Base-by-base conservation (phyloP, 2,888 invertebrate genomes). In the Pomacea canaliculata region DNA sequence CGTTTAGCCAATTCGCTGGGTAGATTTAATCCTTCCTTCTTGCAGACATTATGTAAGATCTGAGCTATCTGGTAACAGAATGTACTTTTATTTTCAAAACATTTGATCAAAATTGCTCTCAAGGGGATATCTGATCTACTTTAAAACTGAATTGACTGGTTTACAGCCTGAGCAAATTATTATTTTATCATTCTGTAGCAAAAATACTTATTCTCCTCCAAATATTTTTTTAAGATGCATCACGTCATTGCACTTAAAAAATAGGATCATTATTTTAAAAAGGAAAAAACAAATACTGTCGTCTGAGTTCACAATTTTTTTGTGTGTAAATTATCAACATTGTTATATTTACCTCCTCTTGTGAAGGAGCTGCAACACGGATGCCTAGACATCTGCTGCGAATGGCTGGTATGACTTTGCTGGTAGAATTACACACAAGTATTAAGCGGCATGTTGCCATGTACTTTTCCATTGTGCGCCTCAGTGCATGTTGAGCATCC, bases 401-500 rank as follows among this genome's bases (percentile, higher is more conserved):
- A 83, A 99, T 97, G 8, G 99, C 98, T n/a, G 98, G 97, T 85
- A 98, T 97, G 1, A 91, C 97, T 86, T 96, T 94, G 8, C 98
- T 98, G 59, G 96, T 96, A 0, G 98, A 97, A 89, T 97, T 97
- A 1, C 97, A 96, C 85, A 97, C 96, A 0, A 99, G 93, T 85
- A 99, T 97, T 8, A 99, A 92, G 23, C 99, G 94, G 90, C 99
- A 99, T 4, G 97, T 97, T 23, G 95, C 93, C 76, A 97, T 95
- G 91, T 99, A 99, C 90, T 99, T 99, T 91, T 99, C 99, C 99
- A 99, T 99, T 0, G 99, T 99, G 69, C 99, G 94, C 83, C 99
- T 94, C 71, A 99, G 92, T 0, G 98, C 99, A 91, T 99, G 98
- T 89, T 99, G 99, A 0, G 99, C 99, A 92, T 99, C 99, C 91